Base-by-base conservation (phyloP, 2,113 vertebrate genomes). In the Pyrgilauda ruficollis region DNA sequence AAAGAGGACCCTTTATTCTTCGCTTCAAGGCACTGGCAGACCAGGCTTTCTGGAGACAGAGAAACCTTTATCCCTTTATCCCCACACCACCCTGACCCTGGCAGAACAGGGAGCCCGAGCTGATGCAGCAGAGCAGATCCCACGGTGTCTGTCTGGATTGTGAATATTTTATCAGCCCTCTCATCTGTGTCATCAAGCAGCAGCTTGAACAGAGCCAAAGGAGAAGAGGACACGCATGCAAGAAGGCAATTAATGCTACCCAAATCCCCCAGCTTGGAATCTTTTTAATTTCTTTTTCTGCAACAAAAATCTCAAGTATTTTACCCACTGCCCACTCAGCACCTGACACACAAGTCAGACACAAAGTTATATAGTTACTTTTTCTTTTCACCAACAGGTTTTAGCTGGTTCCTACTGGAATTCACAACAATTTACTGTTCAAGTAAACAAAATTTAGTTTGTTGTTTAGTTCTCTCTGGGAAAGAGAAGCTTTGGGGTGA, bases 251-350 rank as follows among this genome's bases (percentile, higher is more conserved):
- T 62, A 74, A 19, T 84, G 47, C 7, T 35, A 67, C 52, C 35
- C 56, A 81, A 70, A 75, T 30, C 23, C 16, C 22, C 0, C 16
- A 43, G 43, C 22, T 4, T 24, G 73, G 47, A 74, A 39, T 62
- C 15, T 49, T 66, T 66, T 73, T 37, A 2, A 43, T 83, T 80
- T 84, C 28, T 91, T 81, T 39, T 74, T 41, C 69, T 63, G 39
- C 33, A 55, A 78, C 52, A 95, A 95, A 70, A 87, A 91, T 82
- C 47, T 55, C 73, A 89, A 91, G 56, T 39, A 93, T 96, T 95
- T 87, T 52, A n/a, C 50, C 35, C 8, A 2, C 61, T 75, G 64
- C 89, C 73, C 68, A 50, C 92, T 87, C 89, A 24, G 80, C 77
- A 89, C 68, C 8, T 80, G 43, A 35, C 72, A 59, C 23, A 61